Evolutionary conservation across 2,888 invertebrate species (phyloP).

Genomic region (Cenopis cana): DNA sequence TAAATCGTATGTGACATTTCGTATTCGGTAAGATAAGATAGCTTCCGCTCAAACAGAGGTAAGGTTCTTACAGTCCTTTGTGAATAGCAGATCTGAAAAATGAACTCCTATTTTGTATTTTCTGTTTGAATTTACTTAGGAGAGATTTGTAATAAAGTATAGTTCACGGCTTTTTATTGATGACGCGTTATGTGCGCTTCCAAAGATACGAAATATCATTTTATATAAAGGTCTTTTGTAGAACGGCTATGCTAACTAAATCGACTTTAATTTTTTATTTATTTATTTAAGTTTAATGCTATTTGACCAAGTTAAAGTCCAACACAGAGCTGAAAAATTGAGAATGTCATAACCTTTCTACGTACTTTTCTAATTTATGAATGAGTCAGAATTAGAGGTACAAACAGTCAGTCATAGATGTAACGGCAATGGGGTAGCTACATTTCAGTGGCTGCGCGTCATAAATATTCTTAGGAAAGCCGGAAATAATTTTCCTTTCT

Average conservation of each 20-base stretch:
- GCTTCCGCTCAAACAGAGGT: constrained; percentile 32
- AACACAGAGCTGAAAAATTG: background rate
- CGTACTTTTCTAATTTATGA: background rate
- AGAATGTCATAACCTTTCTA: background rate
- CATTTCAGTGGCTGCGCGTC: no score
- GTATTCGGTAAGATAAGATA: constrained; percentile 10
- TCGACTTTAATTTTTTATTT: no score
- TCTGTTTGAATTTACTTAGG: constrained; percentile 28
- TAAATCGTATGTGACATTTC: constrained; percentile 14
- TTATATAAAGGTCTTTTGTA: background rate
- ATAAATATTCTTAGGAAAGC: no score
- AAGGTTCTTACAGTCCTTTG: constrained; percentile 41
- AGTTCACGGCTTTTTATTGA: background rate
- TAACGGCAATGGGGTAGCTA: no score
- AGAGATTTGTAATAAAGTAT: constrained; percentile 2
- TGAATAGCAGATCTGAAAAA: constrained; percentile 40
- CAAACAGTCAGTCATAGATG: no score
- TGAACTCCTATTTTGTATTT: constrained; percentile 21
- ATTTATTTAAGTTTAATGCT: no score
- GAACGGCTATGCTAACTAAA: background rate
- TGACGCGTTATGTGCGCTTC: background rate
- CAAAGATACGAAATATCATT: background rate
- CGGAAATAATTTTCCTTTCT: no score
- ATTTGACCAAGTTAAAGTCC: background rate
- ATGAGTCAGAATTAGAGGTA: background rate